These are phyloP conservation scores for Cynocephalus volans DNA, from an alignment of 2,113 vertebrate species.

Conservation along the genomic window DNA sequence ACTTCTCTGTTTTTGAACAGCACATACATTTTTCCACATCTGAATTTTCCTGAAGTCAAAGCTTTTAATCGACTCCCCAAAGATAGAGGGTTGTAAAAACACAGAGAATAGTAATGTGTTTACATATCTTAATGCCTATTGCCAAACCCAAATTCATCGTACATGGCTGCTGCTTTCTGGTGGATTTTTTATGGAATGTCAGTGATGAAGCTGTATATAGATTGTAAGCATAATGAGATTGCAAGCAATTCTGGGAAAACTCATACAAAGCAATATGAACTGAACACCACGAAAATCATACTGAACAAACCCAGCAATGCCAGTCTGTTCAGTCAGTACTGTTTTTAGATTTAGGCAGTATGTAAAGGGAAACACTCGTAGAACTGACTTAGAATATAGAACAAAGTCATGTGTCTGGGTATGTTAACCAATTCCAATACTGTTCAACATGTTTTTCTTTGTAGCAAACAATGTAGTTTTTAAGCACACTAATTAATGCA, in stretches of 20 bases:
- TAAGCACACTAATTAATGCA: slow-evolving; percentile 87
- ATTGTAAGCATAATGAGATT: not conserved
- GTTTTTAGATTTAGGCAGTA: not conserved
- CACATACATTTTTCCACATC: not conserved
- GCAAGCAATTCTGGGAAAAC: not conserved
- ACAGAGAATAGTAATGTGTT: not conserved
- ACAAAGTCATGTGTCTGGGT: slow-evolving; percentile 73
- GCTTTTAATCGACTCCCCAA: not conserved
- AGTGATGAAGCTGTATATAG: not conserved
- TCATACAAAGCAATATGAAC: not conserved
- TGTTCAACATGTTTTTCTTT: slow-evolving; percentile 82
- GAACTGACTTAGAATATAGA: slow-evolving; percentile 29
- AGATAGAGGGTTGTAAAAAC: slow-evolving; percentile 43
- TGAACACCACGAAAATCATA: not conserved
- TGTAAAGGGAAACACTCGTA: not conserved
- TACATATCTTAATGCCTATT: not conserved
- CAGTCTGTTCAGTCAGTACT: not conserved
- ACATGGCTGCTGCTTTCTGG: not conserved
- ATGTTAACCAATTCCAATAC: slow-evolving; percentile 72
- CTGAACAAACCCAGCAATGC: not conserved
- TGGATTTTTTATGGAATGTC: not conserved
- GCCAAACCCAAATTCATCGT: not conserved
- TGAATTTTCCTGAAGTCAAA: slow-evolving; percentile 46
- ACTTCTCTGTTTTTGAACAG: slow-evolving; percentile 28
- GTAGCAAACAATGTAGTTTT: slow-evolving; percentile 86